These are phyloP conservation scores for Eupithecia subumbrata DNA, from an alignment of 2,888 invertebrate genomes.

Conservation along the genomic window DNA sequence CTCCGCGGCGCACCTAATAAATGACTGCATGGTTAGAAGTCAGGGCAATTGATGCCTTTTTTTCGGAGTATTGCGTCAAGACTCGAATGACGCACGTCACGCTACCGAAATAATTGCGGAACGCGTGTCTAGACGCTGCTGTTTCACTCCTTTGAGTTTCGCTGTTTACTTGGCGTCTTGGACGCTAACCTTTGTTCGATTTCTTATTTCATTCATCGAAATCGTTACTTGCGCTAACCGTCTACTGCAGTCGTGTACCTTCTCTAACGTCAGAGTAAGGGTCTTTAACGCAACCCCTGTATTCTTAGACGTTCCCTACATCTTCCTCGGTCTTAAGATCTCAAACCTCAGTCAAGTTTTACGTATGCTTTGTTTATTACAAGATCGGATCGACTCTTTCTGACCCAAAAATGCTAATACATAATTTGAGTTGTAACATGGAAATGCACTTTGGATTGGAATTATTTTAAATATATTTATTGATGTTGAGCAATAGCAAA, in stretches of 20 bases:
- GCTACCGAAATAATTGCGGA: conserved; percentile 67
- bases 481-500: neutral
- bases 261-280: neutral
- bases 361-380: neutral
- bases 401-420: neutral
- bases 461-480: neutral
- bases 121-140: conserved; percentile 59
- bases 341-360: neutral
- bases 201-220: conserved; percentile 16
- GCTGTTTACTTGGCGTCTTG: conserved; percentile 20
- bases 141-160: conserved; percentile 20
- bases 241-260: conserved; percentile 1
- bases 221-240: neutral
- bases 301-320: neutral
- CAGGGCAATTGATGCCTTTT: conserved; percentile 53
- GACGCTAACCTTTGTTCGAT: conserved; percentile 11
- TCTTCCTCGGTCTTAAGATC: neutral
- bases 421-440: neutral
- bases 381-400: no score
- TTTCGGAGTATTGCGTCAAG: conserved; percentile 65
- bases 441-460: neutral
- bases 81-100: conserved; percentile 66
- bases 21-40: conserved; percentile 23
- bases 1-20: neutral
- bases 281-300: neutral